Base-by-base conservation (phyloP, 30 jellyfish, hydroid and myxozoan genomes). In the Hydractinia symbiolongicarpus region DNA sequence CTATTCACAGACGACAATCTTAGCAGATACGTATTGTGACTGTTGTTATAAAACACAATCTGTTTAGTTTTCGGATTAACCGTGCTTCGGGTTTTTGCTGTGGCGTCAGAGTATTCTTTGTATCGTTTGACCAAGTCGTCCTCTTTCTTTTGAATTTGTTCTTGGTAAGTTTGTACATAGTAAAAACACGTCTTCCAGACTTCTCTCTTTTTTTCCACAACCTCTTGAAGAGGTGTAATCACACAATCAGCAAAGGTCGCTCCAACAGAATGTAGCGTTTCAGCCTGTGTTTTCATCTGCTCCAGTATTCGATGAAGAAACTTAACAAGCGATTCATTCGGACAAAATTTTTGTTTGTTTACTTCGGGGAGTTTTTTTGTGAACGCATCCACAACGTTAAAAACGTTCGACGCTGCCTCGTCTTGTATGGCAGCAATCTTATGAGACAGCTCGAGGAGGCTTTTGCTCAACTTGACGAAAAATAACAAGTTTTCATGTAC, bases 1-100 rank as follows among this genome's bases (percentile, higher is more conserved):
- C 96, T 87, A 79, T 91, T 91, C 49, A 91, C 95, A 54, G 79
- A 70, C 13, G 98, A 89, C 61, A 91, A 85, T 77, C 93, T 91
- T 53, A 86, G 82, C 7, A 91, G 90, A 76, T 86, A 91, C 9
- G 96, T 79, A 67, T 91, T 91, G 77, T 91, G 98, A 61, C 86
- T 80, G 79, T 91, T 91, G 93, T 91, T 92, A 64, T 83, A 89
- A 13, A 81, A 83, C 5, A 90, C 88, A 64, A 82, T 67, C 44
- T 79, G 96, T 55, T 81, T 71, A 21, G 54, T 40, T 67, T 79
- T 79, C 6, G 16, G 11, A 60, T 62, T 57, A 8, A n/a, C 83
- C 6, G 87, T 8, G 4, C 83, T 4, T 73, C 56, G 73, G 9
- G 56, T 8, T 30, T 83, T 83, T 4, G 62, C 82, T 9, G 80